phyloP scores from a whole-genome alignment of 1,140 invertebrate genomes.

The Spodoptera litura region DNA sequence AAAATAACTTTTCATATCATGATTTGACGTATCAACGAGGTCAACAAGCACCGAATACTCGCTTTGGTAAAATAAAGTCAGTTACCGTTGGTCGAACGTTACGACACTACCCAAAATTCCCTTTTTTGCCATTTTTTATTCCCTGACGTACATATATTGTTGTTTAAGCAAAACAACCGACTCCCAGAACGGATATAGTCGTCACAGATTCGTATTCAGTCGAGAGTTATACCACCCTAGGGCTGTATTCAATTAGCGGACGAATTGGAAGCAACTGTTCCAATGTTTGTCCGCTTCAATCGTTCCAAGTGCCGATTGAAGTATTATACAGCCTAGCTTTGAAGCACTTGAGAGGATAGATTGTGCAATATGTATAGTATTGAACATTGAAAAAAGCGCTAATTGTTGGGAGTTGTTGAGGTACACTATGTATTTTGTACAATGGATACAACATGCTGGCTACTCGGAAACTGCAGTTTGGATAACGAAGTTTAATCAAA shows the following conservation, averaged over 20 bases:
- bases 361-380: conserved; percentile 24
- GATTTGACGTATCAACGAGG: not conserved
- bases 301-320: conserved; percentile 39
- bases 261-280: conserved; percentile 27
- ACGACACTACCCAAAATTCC: conserved; percentile 23
- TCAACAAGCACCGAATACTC: conserved; percentile 9
- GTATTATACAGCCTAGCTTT: conserved; percentile 16
- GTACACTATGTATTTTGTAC: not conserved
- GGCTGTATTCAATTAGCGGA: conserved; percentile 59
- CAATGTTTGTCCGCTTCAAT: conserved; percentile 36
- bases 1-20: too few relatives aligned
- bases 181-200: conserved; percentile 52
- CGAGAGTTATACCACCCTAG: conserved; percentile 55
- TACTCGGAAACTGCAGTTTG: too few relatives aligned
- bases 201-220: conserved; percentile 43
- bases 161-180: conserved; percentile 60
- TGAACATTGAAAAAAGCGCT: not conserved
- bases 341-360: conserved; percentile 14
- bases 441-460: not conserved
- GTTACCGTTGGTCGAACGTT: not conserved
- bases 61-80: conserved; percentile 16
- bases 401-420: not conserved
- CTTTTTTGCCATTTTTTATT: conserved; percentile 47
- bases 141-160: conserved; percentile 59
- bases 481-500: too few relatives aligned